Percentiles rank a stretch among this genome's conserved stretches.
phyloP scores from a whole-genome alignment of 1,140 invertebrate species.

The Idris sp. region DNA sequence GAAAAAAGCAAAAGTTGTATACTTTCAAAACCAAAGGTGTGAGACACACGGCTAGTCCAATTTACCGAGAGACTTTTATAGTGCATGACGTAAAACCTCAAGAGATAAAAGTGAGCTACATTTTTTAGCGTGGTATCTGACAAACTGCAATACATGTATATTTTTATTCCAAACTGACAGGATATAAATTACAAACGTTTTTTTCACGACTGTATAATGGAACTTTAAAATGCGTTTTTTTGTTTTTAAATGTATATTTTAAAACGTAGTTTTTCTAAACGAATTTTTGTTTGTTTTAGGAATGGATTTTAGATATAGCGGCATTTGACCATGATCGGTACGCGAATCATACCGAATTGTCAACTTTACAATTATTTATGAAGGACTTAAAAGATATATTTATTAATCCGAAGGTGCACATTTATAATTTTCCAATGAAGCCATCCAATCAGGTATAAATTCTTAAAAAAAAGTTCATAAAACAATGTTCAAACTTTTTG shows the following conservation, averaged over 20 bases:
- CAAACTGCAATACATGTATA: conserved; percentile 26
- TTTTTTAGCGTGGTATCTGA: conserved; percentile 38
- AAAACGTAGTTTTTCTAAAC: no score
- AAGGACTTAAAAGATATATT: conserved; percentile 72
- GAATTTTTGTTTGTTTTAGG: conserved; percentile 68
- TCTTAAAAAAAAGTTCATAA: background rate
- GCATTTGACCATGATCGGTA: conserved; percentile 74
- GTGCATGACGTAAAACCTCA: conserved; percentile 70
- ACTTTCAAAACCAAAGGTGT: conserved; percentile 74
- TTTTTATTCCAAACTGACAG: conserved; percentile 23
- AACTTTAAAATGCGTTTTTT: no score
- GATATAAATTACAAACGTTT: conserved; percentile 27
- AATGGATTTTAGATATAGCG: conserved; percentile 72
- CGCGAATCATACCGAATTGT: conserved; percentile 76
- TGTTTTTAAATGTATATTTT: conserved; percentile 5
- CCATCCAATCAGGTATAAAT: conserved; percentile 68
- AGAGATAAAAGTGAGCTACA: conserved; percentile 72
- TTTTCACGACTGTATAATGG: conserved; percentile 4
- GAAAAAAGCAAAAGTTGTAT: conserved; percentile 72
- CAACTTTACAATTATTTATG: conserved; percentile 69
- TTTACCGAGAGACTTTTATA: conserved; percentile 75
- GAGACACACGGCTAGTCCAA: conserved; percentile 73
- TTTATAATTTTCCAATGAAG: conserved; percentile 76
- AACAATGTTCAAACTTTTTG: no score
- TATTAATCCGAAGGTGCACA: conserved; percentile 70